Conservation (phyloP, 2,888 invertebrate species). For the Serrognathus titanus region DNA sequence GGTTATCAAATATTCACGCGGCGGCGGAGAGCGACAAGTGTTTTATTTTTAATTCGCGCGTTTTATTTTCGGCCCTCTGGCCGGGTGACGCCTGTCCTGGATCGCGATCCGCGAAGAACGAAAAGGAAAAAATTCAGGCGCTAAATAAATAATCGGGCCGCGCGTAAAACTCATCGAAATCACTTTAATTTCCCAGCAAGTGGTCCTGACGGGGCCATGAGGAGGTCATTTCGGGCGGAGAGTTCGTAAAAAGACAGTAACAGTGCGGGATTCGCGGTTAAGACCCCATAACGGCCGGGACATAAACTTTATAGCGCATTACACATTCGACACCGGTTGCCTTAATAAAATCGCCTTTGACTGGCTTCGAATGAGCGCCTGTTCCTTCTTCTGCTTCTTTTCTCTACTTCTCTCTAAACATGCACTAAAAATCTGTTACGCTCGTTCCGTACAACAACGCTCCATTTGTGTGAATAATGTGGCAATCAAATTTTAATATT, state of each 20-base stretch:
- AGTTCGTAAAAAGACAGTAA: slow-evolving; percentile 45
- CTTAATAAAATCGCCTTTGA: slow-evolving; percentile 47
- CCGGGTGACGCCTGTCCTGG: neutral
- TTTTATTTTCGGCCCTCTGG: neutral
- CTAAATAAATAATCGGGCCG: no score
- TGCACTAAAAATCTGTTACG: slow-evolving; percentile 16
- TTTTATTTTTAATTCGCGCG: neutral
- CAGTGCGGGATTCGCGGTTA: slow-evolving; percentile 47
- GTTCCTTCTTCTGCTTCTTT: neutral
- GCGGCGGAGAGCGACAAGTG: neutral
- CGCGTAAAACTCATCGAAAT: slow-evolving; percentile 36
- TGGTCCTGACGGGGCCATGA: slow-evolving; percentile 43
- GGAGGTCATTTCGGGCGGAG: slow-evolving; percentile 45
- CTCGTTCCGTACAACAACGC: slow-evolving; percentile 7
- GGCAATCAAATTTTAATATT: slow-evolving; percentile 14
- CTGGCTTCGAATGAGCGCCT: slow-evolving; percentile 22
- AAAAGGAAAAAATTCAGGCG: no score
- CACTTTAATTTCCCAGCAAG: slow-evolving; percentile 40
- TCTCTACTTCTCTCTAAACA: slow-evolving; percentile 6
- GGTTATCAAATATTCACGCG: neutral
- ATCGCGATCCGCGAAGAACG: neutral
- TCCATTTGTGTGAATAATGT: slow-evolving; percentile 12
- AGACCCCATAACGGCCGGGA: slow-evolving; percentile 45
- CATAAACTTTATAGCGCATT: slow-evolving; percentile 50
- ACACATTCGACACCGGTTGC: slow-evolving; percentile 50